These are phyloP conservation scores for Ecliptopera silaceata DNA, from an alignment of 2,888 invertebrate genomes.

Conservation along the genomic window DNA sequence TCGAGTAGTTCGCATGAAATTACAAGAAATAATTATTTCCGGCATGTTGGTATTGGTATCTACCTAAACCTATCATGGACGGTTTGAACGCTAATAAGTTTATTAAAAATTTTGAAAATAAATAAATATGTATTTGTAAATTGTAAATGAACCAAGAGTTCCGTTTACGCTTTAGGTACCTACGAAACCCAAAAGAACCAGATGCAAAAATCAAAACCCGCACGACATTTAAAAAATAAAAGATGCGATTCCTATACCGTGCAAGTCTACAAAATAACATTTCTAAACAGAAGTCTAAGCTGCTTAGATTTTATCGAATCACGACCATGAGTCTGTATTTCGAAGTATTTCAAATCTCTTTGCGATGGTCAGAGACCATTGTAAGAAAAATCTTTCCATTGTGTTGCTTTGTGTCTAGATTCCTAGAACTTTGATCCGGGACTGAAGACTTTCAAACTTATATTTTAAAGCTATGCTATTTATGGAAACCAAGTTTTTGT, in stretches of 20 bases:
- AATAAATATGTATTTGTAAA: too few relatives aligned
- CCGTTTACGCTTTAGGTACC: too few relatives aligned
- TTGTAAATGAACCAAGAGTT: too few relatives aligned
- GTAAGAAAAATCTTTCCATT: slow-evolving; percentile 20
- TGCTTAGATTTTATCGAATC: slow-evolving; percentile 37
- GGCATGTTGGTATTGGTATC: too few relatives aligned
- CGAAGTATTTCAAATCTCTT: slow-evolving; percentile 32
- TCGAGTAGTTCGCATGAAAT: too few relatives aligned
- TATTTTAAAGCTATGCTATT: neutral
- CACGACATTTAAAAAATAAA: slow-evolving; percentile 2
- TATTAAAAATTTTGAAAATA: too few relatives aligned
- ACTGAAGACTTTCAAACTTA: neutral
- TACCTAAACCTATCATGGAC: too few relatives aligned
- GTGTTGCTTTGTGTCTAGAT: slow-evolving; percentile 12
- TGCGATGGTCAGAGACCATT: slow-evolving; percentile 16
- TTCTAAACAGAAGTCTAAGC: slow-evolving; percentile 34
- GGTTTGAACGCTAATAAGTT: too few relatives aligned
- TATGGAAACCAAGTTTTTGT: too few relatives aligned
- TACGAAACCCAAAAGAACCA: too few relatives aligned
- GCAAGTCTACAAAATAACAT: slow-evolving; percentile 27
- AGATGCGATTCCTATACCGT: slow-evolving; percentile 1
- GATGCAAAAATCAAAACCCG: neutral
- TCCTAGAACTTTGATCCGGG: slow-evolving; percentile 7
- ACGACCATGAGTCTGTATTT: slow-evolving; percentile 32
- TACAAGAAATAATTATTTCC: too few relatives aligned